phyloP scores from a whole-genome alignment of 2,113 vertebrate genomes.

The Pandion haliaetus region DNA sequence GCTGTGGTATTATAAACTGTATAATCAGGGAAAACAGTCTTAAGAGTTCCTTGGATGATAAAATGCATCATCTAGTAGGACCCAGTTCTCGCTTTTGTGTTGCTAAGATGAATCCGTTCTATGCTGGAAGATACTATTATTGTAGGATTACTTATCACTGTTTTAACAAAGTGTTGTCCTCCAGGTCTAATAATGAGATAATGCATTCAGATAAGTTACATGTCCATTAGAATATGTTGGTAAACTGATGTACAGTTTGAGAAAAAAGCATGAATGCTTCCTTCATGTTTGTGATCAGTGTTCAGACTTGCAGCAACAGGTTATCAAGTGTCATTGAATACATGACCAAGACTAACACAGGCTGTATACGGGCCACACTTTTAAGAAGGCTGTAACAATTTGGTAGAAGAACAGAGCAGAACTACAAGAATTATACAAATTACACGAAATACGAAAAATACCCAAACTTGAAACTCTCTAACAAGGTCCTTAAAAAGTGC shows the following conservation, averaged over 20 bases:
- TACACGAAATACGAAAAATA: not conserved
- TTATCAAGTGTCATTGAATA: not conserved
- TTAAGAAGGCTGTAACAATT: not conserved
- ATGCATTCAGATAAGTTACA: not conserved
- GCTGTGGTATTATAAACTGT: not conserved
- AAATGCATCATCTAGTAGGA: not conserved
- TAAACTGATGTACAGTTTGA: not conserved
- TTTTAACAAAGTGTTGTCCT: not conserved
- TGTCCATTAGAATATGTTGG: not conserved
- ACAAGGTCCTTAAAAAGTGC: not conserved
- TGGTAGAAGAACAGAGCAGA: not conserved
- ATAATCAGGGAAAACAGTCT: not conserved
- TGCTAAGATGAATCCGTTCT: not conserved
- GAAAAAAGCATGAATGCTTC: not conserved
- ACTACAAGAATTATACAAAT: not conserved
- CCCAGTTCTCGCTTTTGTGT: not conserved
- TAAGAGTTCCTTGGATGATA: not conserved
- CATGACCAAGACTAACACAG: not conserved
- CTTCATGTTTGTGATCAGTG: not conserved
- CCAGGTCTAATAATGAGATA: not conserved
- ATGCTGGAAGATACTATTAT: not conserved
- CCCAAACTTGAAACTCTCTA: not conserved
- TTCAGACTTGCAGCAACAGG: not conserved
- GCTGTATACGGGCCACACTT: not conserved
- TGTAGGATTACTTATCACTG: not conserved